Percentiles rank a stretch among this genome's conserved stretches.
Evolutionary conservation across 2,888 invertebrate genomes (phyloP).

Genomic region (Drosophila mettleri): DNA sequence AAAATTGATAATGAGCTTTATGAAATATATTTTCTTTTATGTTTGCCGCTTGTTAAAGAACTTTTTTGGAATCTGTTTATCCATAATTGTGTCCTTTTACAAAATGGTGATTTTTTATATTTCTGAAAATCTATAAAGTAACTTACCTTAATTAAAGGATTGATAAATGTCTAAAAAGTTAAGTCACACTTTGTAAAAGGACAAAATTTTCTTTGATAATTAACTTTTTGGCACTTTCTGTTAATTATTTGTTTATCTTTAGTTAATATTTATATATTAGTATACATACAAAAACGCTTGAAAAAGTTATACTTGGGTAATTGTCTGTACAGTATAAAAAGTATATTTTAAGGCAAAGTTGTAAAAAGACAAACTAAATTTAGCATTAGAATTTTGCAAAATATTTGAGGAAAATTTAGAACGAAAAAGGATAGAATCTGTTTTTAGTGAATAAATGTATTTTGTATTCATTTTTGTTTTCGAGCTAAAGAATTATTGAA

Average conservation of each 20-base stretch:
- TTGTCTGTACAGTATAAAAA: slow-evolving; percentile 50
- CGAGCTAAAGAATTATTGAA: slow-evolving; percentile 37
- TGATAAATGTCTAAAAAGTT: background rate
- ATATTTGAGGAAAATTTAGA: slow-evolving; percentile 26
- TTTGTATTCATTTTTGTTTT: slow-evolving; percentile 11
- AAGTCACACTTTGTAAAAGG: slow-evolving; percentile 46
- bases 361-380: slow-evolving; percentile 49
- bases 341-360: slow-evolving; percentile 33
- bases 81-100: slow-evolving; percentile 64
- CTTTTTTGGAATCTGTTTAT: background rate
- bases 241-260: slow-evolving; percentile 16
- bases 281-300: slow-evolving; percentile 65
- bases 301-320: slow-evolving; percentile 39
- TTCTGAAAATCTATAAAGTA: background rate
- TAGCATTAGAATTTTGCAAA: slow-evolving; percentile 49
- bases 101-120: slow-evolving; percentile 1
- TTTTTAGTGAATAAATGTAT: slow-evolving; percentile 38
- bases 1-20: slow-evolving; percentile 50
- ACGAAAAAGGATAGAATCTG: slow-evolving; percentile 1
- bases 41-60: slow-evolving; percentile 7
- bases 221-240: slow-evolving; percentile 16
- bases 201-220: slow-evolving; percentile 53
- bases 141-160: slow-evolving; percentile 51
- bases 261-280: background rate
- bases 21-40: slow-evolving; percentile 42